phyloP scores from a whole-genome alignment of 2,888 invertebrate genomes.

The Hermaeophaga mercurialis region DNA sequence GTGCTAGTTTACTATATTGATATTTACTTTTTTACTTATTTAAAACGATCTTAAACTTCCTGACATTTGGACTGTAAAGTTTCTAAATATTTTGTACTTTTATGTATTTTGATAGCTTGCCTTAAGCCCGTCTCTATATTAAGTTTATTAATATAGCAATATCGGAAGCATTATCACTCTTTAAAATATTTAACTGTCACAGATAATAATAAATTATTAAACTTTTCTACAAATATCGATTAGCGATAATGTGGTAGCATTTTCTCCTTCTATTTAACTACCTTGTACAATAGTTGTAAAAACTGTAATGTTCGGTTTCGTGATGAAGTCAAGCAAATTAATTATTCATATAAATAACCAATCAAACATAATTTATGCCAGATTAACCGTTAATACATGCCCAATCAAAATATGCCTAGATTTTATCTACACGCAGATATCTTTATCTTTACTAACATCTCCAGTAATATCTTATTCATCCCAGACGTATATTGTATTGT shows the following conservation, averaged over 20 bases:
- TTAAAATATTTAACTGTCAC: no score
- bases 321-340: constrained; percentile 12
- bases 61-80: no score
- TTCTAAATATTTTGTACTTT: no score
- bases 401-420: constrained; percentile 10
- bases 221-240: no score
- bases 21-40: no score
- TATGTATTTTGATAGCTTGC: no score
- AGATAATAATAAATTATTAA: no score
- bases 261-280: not conserved
- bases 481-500: constrained; percentile 6
- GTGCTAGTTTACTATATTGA: no score
- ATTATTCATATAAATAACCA: constrained; percentile 13
- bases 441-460: constrained; percentile 17
- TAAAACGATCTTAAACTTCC: no score
- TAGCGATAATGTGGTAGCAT: constrained; percentile 4
- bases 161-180: no score
- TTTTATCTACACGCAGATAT: constrained; percentile 11
- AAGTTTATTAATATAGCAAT: no score
- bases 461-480: constrained; percentile 15
- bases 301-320: constrained; percentile 4
- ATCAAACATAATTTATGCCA: constrained; percentile 10
- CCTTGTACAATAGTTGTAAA: not conserved
- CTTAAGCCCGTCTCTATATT: no score
- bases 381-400: constrained; percentile 15